Conservation (phyloP, 2,113 vertebrate species). For the Rhea americana region DNA sequence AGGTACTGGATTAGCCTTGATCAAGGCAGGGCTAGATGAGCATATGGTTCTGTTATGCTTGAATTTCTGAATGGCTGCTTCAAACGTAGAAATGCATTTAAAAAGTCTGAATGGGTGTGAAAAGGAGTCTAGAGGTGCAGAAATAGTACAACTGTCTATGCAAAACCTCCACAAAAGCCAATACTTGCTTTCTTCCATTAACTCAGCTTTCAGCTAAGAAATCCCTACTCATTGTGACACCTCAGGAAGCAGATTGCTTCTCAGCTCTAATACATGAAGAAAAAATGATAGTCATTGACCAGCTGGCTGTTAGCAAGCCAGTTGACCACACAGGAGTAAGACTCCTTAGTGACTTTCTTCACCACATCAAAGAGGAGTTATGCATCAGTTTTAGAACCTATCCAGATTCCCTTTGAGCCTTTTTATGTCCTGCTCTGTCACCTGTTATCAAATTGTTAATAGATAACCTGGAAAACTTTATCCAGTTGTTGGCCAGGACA, state of each 20-base stretch:
- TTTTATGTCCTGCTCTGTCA: neutral
- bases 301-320: neutral
- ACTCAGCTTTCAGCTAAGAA: neutral
- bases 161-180: neutral
- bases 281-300: neutral
- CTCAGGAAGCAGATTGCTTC: neutral
- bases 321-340: neutral
- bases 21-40: neutral
- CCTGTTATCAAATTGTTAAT: neutral
- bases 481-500: neutral
- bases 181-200: neutral
- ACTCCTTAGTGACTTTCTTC: neutral
- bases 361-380: neutral
- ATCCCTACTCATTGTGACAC: neutral
- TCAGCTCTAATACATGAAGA: neutral
- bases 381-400: neutral
- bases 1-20: neutral
- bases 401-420: neutral
- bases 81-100: neutral
- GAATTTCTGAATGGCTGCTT: neutral
- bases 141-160: too few relatives aligned
- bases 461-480: neutral
- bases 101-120: neutral
- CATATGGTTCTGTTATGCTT: neutral
- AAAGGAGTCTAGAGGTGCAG: neutral